These are phyloP conservation scores for Tupaia tana DNA, from an alignment of 2,113 vertebrate species.

Conservation along the genomic window DNA sequence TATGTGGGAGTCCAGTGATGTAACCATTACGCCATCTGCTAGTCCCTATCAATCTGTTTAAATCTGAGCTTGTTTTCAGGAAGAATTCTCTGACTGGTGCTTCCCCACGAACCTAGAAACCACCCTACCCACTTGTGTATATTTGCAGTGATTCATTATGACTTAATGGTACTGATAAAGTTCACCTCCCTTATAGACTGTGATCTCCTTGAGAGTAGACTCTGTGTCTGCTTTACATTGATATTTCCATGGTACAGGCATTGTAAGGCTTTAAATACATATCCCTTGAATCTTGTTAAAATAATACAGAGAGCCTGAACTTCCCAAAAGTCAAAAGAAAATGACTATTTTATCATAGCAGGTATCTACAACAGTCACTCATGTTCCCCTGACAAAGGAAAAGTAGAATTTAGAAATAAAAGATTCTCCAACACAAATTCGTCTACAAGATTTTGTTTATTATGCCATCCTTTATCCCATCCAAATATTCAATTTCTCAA, in stretches of 20 bases:
- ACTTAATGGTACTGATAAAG: rapidly evolving
- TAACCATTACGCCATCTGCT: too few species aligned
- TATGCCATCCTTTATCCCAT: not conserved
- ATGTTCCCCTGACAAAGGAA: not conserved
- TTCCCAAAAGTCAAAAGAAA: slow-evolving; percentile 30
- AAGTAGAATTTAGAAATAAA: not conserved
- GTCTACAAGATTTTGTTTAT: not conserved
- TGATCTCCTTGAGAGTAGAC: not conserved
- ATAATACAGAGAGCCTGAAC: not conserved
- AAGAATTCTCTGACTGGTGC: not conserved
- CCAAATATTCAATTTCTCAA: not conserved
- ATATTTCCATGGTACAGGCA: not conserved
- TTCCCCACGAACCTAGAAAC: not conserved
- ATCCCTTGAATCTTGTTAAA: not conserved
- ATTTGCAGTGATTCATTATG: rapidly evolving
- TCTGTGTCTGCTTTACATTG: too few species aligned
- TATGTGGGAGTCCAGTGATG: too few species aligned
- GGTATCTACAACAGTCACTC: too few species aligned
- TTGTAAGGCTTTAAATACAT: not conserved
- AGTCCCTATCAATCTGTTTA: not conserved
- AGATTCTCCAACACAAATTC: not conserved
- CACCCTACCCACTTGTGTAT: rapidly evolving
- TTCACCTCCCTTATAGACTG: not conserved
- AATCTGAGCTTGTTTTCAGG: not conserved
- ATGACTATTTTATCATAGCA: not conserved